Conservation (phyloP, 2,797 vertebrate genomes). For the Delichon dasypus region DNA sequence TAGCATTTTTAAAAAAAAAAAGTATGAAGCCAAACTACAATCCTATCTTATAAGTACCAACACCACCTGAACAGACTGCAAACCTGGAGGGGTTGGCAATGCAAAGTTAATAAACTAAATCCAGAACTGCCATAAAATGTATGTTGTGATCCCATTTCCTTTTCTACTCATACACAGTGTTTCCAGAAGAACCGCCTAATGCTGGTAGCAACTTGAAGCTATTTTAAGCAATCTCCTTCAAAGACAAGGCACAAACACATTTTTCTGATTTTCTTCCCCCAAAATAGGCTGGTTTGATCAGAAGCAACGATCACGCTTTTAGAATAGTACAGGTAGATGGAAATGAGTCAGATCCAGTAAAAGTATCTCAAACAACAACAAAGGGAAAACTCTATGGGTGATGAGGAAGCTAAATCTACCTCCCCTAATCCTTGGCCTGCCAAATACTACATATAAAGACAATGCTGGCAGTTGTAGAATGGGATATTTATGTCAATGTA, state of each 20-base stretch:
- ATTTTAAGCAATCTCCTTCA: conserved; percentile 9
- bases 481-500: neutral
- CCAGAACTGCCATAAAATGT: conserved; percentile 41
- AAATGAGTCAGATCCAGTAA: neutral
- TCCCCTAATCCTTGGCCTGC: neutral
- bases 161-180: conserved; percentile 18
- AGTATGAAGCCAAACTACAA: neutral
- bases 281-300: neutral
- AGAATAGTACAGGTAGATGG: neutral
- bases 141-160: conserved; percentile 59
- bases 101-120: conserved; percentile 43
- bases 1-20: neutral
- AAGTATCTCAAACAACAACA: neutral
- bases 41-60: neutral
- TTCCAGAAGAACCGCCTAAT: conserved; percentile 41
- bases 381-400: neutral
- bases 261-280: neutral
- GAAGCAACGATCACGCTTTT: neutral
- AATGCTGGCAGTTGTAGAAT: neutral
- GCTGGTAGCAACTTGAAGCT: conserved; percentile 7
- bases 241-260: neutral
- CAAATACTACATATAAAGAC: neutral
- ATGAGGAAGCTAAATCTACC: neutral
- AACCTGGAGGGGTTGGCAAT: neutral
- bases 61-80: neutral